Base-by-base conservation (phyloP, 92 coral and sea anemone genomes). In the Zoanthus solanderi region DNA sequence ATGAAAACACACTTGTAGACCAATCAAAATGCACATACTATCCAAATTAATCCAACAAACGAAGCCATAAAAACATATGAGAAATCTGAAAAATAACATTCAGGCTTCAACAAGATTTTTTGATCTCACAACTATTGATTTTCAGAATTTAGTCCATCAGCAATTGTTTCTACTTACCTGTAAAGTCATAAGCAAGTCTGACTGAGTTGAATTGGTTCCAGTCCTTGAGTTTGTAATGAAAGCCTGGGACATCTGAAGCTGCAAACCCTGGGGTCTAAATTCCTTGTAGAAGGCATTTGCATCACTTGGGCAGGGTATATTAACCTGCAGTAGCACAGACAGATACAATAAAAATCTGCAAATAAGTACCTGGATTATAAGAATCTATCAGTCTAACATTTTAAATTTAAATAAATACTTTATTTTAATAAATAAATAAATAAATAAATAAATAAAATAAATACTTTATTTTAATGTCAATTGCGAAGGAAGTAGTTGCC, bases 241-340 rank as follows among this genome's bases (percentile, higher is more conserved):
- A 75, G 92, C 92, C 75, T 94, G 98, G 2, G 99, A 97, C 85
- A 94, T 88, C 76, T 97, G 99, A 31, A 94, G 54, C 91, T 97
- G 99, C 44, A 97, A 91, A 76, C 97, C 98, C 88, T 97, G 99
- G 56, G 99, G 98, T 71, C 99, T 90, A 31, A 88, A 93, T 72
- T 97, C 97, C 42, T 92, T 95, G 67, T 97, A 97, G 1, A 85
- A 91, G 11, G 97, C 90, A 76, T 87, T 82, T 13, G 96, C 89
- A 15, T 95, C 98, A 85, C 98, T 93, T 37, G 95, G 99, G 78
- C 99, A 97, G 1, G 99, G 98, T 42, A 97, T 87, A 4, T 87
- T 85, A 54, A 97, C 56, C 99, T 97, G 93, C 11, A 81, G 52
- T 84, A 65, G 18, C 82, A 50, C 17, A 9, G 61, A 30, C 4